Conservation (phyloP, 2,888 invertebrate genomes). For the Euzophera pinguis region DNA sequence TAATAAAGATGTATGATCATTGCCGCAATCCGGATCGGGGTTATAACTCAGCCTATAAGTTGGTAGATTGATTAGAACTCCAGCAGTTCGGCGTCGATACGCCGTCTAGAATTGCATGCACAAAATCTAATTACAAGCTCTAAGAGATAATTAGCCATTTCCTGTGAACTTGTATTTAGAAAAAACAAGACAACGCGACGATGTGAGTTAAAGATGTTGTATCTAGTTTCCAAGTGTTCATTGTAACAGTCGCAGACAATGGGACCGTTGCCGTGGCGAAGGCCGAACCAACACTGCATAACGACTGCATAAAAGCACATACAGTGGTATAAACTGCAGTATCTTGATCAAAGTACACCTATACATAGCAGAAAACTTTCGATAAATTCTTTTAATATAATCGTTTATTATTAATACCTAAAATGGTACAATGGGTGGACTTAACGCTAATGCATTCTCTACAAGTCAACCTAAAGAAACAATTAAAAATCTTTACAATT, state of each 20-base stretch:
- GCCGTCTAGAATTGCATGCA: slow-evolving; percentile 1
- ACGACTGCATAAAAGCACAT: slow-evolving; percentile 55
- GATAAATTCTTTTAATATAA: too few species aligned
- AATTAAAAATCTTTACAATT: too few species aligned
- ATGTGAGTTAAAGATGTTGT: slow-evolving; percentile 57
- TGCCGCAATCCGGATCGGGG: slow-evolving; percentile 28
- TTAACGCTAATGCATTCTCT: too few species aligned
- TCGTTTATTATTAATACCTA: too few species aligned
- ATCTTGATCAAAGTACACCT: too few species aligned
- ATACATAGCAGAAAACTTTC: neutral
- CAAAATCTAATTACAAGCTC: slow-evolving; percentile 5
- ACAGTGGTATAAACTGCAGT: slow-evolving; percentile 37
- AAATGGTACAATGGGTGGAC: too few species aligned
- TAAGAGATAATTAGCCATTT: slow-evolving; percentile 35
- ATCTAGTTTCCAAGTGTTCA: slow-evolving; percentile 72
- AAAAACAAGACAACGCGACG: slow-evolving; percentile 42
- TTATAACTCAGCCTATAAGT: slow-evolving; percentile 38
- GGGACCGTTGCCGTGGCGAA: slow-evolving; percentile 69
- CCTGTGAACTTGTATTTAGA: slow-evolving; percentile 43
- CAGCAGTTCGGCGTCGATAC: slow-evolving; percentile 4
- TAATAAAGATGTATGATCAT: slow-evolving; percentile 38
- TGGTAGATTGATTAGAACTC: slow-evolving; percentile 32
- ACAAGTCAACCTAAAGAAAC: too few species aligned
- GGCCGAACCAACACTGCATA: slow-evolving; percentile 67
- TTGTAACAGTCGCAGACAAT: slow-evolving; percentile 63